Conservation (phyloP, 2,888 invertebrate species). For the Elysia crispata region DNA sequence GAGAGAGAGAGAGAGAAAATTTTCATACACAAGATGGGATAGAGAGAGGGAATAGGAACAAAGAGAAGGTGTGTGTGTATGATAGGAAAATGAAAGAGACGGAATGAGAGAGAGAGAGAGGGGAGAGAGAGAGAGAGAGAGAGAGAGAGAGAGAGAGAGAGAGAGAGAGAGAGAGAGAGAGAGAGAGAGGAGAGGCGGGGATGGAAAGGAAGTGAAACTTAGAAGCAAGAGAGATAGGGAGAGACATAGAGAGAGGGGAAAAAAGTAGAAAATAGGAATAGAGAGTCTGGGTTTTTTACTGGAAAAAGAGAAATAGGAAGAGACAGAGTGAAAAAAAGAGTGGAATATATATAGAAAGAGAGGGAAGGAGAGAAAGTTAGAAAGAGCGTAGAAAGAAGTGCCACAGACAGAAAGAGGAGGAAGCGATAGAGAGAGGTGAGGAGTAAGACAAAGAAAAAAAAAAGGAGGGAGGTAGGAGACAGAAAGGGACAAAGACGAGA, state of each 20-base stretch:
- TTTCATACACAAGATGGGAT: neutral
- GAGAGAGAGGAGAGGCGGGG: no score
- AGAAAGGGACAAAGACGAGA: neutral
- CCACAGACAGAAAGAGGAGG: no score
- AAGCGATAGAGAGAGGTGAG: no score
- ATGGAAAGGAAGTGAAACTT: neutral
- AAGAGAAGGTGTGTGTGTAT: no score
- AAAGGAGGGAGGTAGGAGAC: no score
- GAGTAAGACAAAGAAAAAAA: no score
- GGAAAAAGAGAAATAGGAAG: neutral
- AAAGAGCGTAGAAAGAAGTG: neutral
- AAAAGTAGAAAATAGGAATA: neutral
- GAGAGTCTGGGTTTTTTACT: neutral
- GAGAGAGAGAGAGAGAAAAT: slow-evolving; percentile 3
- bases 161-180: no score
- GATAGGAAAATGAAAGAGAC: neutral
- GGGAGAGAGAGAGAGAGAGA: neutral
- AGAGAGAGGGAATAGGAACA: neutral
- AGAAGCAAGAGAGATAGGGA: neutral
- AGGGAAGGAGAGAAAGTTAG: neutral
- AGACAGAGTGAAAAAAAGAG: neutral
- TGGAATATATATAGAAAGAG: neutral
- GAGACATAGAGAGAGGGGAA: neutral
- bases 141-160: neutral
- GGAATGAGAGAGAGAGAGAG: neutral